Percentiles rank a stretch among this genome's conserved stretches.
These are phyloP conservation scores for Stomorhina lunata DNA, from an alignment of 2,888 invertebrate genomes.

Conservation along the genomic window DNA sequence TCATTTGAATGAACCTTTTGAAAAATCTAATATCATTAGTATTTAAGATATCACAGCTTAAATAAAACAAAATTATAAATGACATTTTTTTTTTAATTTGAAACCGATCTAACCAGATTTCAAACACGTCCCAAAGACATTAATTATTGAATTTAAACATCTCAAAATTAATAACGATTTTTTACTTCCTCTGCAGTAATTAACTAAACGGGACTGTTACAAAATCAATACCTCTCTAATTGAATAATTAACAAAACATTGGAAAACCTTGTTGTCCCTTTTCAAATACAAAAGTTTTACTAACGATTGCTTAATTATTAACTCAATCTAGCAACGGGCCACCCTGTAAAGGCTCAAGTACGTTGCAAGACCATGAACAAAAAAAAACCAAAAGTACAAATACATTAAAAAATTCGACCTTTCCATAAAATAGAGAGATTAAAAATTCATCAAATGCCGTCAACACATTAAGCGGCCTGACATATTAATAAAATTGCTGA, in stretches of 20 bases:
- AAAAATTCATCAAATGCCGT: slow-evolving; percentile 28
- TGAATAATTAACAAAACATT: not conserved
- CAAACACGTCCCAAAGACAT: not conserved
- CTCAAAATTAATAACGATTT: not conserved
- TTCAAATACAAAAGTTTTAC: not conserved
- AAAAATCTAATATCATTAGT: too few relatives aligned
- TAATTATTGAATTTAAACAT: not conserved
- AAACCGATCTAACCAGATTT: not conserved
- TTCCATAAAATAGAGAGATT: slow-evolving; percentile 9
- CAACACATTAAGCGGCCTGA: slow-evolving; percentile 9
- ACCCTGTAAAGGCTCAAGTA: slow-evolving; percentile 2
- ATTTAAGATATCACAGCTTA: too few relatives aligned
- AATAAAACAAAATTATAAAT: not conserved
- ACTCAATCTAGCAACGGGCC: not conserved
- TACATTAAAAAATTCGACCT: slow-evolving; percentile 14
- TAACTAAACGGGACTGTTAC: not conserved
- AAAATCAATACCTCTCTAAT: not conserved
- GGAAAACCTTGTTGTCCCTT: not conserved
- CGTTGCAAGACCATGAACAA: not conserved
- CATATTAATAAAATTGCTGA: slow-evolving; percentile 35
- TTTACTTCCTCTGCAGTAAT: not conserved
- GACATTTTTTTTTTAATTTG: not conserved
- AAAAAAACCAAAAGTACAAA: not conserved
- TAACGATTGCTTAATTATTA: not conserved
- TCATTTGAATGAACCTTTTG: too few relatives aligned